A percentile compares a stretch with the other conserved stretches of the same genome.
These are phyloP conservation scores for Tiliqua scincoides DNA, from an alignment of 2,113 vertebrate genomes.

Conservation along the genomic window DNA sequence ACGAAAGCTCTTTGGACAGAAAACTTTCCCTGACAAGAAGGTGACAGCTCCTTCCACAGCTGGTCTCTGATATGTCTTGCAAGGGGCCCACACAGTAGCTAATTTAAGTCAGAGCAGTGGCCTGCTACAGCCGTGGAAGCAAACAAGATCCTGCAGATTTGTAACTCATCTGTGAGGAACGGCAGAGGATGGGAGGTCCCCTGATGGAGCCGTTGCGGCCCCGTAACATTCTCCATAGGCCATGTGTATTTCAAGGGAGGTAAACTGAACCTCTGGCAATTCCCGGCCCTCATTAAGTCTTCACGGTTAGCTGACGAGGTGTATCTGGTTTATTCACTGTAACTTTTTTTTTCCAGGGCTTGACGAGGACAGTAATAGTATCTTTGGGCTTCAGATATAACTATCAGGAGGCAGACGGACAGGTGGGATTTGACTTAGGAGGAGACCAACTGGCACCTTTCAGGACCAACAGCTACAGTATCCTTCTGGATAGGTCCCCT, in stretches of 20 bases:
- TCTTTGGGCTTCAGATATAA: conserved; percentile 27
- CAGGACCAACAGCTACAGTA: too few species aligned
- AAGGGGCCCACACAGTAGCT: conserved; percentile 84
- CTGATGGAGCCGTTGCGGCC: conserved; percentile 59
- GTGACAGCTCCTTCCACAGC: conserved; percentile 93
- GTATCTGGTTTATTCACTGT: conserved; percentile 60
- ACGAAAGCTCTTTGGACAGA: conserved; percentile 94
- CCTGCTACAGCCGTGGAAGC: conserved; percentile 70
- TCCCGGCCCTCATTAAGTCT: conserved; percentile 62
- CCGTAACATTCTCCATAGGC: conserved; percentile 71
- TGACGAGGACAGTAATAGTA: conserved; percentile 42
- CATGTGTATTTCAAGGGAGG: conserved; percentile 75
- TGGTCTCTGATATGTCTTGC: conserved; percentile 83
- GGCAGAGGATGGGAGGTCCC: conserved; percentile 72
- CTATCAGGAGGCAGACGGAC: neutral
- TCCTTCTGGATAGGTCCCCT: too few species aligned
- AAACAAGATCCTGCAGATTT: conserved; percentile 73
- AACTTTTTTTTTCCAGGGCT: conserved; percentile 44
- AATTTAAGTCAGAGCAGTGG: conserved; percentile 83
- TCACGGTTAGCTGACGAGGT: conserved; percentile 54
- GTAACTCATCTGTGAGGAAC: conserved; percentile 69
- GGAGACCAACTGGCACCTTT: too few species aligned
- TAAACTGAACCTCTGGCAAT: conserved; percentile 67
- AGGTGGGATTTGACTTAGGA: neutral
- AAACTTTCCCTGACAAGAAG: conserved; percentile 95